Evolutionary conservation across 1,140 invertebrate species (phyloP).

Genomic region (Drosophila micromelanica): DNA sequence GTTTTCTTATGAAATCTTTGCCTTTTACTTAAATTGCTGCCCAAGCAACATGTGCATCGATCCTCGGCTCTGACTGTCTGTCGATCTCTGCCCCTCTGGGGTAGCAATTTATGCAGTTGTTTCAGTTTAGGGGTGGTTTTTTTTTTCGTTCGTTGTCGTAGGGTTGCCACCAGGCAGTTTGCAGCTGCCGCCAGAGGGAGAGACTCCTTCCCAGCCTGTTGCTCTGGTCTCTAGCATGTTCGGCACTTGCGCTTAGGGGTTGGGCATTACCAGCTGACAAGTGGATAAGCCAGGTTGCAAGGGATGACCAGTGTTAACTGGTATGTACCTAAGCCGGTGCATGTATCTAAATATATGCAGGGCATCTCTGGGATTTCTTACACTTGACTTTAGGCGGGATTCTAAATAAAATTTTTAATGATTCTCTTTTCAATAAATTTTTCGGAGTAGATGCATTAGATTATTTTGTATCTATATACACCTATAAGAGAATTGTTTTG

Average conservation of each 20-base stretch:
- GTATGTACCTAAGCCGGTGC: not conserved
- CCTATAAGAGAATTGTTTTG: too few species aligned
- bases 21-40: constrained; percentile 43
- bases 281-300: constrained; percentile 29
- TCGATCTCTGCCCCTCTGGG: constrained; percentile 54
- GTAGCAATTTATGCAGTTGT: constrained; percentile 71
- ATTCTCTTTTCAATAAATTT: too few species aligned
- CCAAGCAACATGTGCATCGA: constrained; percentile 73
- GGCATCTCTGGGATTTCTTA: constrained; percentile 27
- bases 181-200: constrained; percentile 58
- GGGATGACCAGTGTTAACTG: constrained; percentile 23
- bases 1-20: constrained; percentile 75
- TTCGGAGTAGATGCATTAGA: too few species aligned
- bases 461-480: too few species aligned
- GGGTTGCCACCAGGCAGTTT: constrained; percentile 71
- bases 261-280: constrained; percentile 43
- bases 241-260: constrained; percentile 47
- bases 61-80: constrained; percentile 25
- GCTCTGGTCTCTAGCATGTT: constrained; percentile 29
- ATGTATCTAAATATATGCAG: not conserved
- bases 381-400: not conserved
- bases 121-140: constrained; percentile 72
- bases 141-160: constrained; percentile 45
- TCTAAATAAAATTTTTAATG: too few species aligned
- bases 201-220: constrained; percentile 33